A percentile compares a stretch with the other conserved stretches of the same genome.
Conservation (phyloP, 2,113 vertebrate species). For the Entelurus aequoreus region DNA sequence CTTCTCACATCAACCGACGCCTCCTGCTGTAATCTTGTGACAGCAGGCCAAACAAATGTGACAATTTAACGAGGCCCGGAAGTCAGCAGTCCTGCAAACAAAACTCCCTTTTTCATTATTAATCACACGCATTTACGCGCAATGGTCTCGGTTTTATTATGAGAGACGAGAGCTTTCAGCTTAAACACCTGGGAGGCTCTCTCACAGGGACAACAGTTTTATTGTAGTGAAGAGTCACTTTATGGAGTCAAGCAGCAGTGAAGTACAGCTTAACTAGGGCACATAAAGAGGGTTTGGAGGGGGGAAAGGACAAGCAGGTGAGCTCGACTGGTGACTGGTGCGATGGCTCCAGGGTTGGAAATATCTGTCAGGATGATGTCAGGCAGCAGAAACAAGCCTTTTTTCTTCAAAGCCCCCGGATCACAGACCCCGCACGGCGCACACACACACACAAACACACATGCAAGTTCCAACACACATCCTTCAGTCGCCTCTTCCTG, state of each 20-base stretch:
- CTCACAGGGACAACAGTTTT: slow-evolving; percentile 18
- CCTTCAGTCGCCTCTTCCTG: slow-evolving; percentile 14
- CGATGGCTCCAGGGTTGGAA: slow-evolving; percentile 44
- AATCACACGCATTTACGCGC: slow-evolving; percentile 22
- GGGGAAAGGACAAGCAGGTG: slow-evolving; percentile 42
- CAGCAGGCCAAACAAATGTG: slow-evolving; percentile 22
- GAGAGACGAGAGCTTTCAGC: slow-evolving; percentile 14
- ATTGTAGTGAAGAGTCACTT: slow-evolving; percentile 27
- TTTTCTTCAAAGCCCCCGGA: slow-evolving; percentile 48
- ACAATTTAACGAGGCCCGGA: slow-evolving; percentile 2
- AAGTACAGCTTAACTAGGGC: slow-evolving; percentile 35
- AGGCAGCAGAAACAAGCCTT: slow-evolving; percentile 32
- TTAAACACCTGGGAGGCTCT: slow-evolving; percentile 1
- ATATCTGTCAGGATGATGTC: slow-evolving; percentile 34
- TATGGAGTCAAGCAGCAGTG: slow-evolving; percentile 31
- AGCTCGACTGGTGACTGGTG: slow-evolving; percentile 43
- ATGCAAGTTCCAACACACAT: slow-evolving; percentile 9
- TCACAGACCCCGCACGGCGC: slow-evolving; percentile 18
- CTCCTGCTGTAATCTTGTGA: slow-evolving; percentile 10
- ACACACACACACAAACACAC: slow-evolving; percentile 14
- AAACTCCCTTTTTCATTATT: background rate
- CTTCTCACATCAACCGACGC: background rate
- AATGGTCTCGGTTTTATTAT: background rate
- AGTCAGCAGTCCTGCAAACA: slow-evolving; percentile 11
- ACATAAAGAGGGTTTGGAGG: slow-evolving; percentile 28